Base-by-base conservation (phyloP, 1,140 invertebrate species). In the Drosophila tropicalis region DNA sequence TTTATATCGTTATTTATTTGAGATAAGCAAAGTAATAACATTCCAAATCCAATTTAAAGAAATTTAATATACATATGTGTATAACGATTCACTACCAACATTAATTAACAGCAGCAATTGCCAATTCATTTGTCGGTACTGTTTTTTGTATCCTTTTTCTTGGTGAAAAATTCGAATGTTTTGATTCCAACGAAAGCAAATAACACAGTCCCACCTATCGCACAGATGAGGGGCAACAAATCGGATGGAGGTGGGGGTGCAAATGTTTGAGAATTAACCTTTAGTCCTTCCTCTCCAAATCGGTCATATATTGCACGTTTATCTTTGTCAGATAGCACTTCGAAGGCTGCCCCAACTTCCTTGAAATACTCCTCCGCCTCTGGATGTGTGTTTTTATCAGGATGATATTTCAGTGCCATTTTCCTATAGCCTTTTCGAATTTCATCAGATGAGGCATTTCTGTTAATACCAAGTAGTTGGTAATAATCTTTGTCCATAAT, bases 371-470 rank as follows among this genome's bases (percentile, higher is more conserved):
- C 75, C 29, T 70, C 83, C 12, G 82, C 82, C 34, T 85, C 62
- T 1, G 82, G 82, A 44, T 87, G 79, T 22, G 87, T 79, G 13
- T 85, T 85, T 41, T 85, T 85, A 40, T 85, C 82, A 2, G 82
- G 82, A 67, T 85, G 82, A 25, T 85, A 85, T 13, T 66, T 74
- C 1, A 85, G 68, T 3, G 82, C 82, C 82, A 87, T 86, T 44
- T 66, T 79, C 5, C 71, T 74, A 58, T 87, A 85, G 1, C 70
- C 82, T 55, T 72, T 81, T 40, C 62, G 81, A 1, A 85, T 70
- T 19, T 85, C 82, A 1, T 75, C 74, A 15, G 36, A 54, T 36
- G 57, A 66, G 25, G 82, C 82, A 2, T 67, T 79, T 19, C 56
- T 71, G 22, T 67, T 62, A 0, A 86, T 71, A 47, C 75, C 82